A percentile compares a stretch with the other conserved stretches of the same genome.
Evolutionary conservation across 2,888 invertebrate species (phyloP).

Genomic region (Eupithecia dodoneata): DNA sequence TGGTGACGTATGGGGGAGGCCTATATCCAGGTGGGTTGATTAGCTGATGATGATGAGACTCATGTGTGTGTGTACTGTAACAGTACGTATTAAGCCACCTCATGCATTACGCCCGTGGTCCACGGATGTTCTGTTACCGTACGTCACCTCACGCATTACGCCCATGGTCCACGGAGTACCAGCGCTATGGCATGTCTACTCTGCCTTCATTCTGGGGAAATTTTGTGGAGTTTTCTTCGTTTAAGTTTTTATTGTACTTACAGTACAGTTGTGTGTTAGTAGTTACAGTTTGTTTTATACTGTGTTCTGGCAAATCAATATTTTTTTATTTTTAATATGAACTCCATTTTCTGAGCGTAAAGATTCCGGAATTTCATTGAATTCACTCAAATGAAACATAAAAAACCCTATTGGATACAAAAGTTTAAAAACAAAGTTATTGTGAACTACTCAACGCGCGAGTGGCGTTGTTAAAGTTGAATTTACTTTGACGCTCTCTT

Average conservation of each 20-base stretch:
- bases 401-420: constrained; percentile 34
- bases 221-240: not conserved
- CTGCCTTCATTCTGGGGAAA: not conserved
- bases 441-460: constrained; percentile 44
- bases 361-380: constrained; percentile 8
- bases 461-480: constrained; percentile 55
- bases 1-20: too few relatives aligned
- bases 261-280: too few relatives aligned
- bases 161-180: too few relatives aligned
- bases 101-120: too few relatives aligned
- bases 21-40: too few relatives aligned
- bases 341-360: not conserved
- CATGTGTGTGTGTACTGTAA: too few relatives aligned
- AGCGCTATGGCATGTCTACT: not conserved
- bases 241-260: not conserved
- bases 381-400: constrained; percentile 19
- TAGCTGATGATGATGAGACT: too few relatives aligned
- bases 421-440: constrained; percentile 42
- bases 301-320: not conserved
- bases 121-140: too few relatives aligned
- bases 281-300: not conserved
- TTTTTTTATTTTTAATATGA: not conserved
- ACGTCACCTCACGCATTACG: too few relatives aligned
- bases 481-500: constrained; percentile 52
- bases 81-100: too few relatives aligned